Conservation (phyloP, 2,113 vertebrate genomes). For the Ellobius talpinus region DNA sequence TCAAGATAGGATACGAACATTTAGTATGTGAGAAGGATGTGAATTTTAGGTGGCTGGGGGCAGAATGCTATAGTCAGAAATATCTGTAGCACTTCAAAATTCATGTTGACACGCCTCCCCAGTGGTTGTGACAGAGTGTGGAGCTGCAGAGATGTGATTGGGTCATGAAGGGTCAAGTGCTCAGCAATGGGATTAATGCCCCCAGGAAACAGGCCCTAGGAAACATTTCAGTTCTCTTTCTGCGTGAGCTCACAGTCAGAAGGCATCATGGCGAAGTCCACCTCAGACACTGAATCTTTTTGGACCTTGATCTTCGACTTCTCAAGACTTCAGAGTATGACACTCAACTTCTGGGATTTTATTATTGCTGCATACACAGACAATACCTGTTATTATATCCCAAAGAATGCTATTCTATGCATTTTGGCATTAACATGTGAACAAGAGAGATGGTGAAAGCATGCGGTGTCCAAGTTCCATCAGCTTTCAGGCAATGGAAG, state of each 20-base stretch:
- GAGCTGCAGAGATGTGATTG: background rate
- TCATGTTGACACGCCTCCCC: background rate
- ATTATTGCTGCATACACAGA: background rate
- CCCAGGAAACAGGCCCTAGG: background rate
- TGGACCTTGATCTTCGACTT: background rate
- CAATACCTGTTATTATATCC: background rate
- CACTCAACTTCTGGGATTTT: background rate
- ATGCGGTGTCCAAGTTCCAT: background rate
- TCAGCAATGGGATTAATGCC: background rate
- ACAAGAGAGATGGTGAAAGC: background rate
- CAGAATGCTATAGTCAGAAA: background rate
- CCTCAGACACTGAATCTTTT: background rate
- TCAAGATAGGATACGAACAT: background rate
- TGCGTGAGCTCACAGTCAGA: background rate
- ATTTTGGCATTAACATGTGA: constrained; percentile 10
- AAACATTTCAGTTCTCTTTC: background rate
- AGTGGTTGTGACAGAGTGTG: background rate
- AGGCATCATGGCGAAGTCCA: too few relatives aligned
- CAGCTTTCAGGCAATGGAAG: constrained; percentile 34
- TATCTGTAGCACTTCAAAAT: background rate
- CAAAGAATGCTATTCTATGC: background rate
- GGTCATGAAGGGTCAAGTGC: background rate
- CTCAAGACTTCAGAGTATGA: background rate
- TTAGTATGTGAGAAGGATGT: background rate
- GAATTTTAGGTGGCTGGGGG: background rate